Evolutionary conservation across 2,888 invertebrate species (phyloP).

Genomic region (Apodemia duryi): DNA sequence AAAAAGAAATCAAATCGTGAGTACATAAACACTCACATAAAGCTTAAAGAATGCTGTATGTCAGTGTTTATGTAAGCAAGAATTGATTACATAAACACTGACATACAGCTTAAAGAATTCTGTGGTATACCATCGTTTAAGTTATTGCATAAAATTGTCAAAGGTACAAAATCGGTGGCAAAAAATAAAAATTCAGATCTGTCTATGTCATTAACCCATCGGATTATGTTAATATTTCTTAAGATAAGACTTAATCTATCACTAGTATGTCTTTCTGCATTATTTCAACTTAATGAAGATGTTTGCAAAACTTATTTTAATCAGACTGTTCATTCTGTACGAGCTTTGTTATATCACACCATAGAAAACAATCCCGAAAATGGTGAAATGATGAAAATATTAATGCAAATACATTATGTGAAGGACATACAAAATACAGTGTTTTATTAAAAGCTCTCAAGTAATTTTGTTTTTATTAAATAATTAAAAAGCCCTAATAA

Average conservation of each 20-base stretch:
- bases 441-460: background rate
- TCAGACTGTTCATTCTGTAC: background rate
- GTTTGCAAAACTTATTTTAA: slow-evolving; percentile 8
- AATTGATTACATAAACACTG: background rate
- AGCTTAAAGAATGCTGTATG: background rate
- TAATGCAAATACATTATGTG: background rate
- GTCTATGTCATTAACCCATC: background rate
- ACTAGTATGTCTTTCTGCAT: slow-evolving; percentile 1
- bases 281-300: slow-evolving; percentile 5
- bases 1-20: background rate
- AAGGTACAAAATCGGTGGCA: background rate
- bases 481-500: too few species aligned
- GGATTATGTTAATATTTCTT: background rate
- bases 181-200: background rate
- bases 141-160: background rate
- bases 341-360: background rate
- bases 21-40: background rate
- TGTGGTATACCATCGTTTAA: slow-evolving; percentile 3
- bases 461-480: background rate
- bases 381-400: slow-evolving; percentile 5
- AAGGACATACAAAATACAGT: background rate
- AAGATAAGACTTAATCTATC: background rate
- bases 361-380: background rate
- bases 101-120: background rate
- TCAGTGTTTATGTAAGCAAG: too few species aligned